These are phyloP conservation scores for Porphyrio hochstetteri DNA, from an alignment of 2,113 vertebrate species.

Conservation along the genomic window DNA sequence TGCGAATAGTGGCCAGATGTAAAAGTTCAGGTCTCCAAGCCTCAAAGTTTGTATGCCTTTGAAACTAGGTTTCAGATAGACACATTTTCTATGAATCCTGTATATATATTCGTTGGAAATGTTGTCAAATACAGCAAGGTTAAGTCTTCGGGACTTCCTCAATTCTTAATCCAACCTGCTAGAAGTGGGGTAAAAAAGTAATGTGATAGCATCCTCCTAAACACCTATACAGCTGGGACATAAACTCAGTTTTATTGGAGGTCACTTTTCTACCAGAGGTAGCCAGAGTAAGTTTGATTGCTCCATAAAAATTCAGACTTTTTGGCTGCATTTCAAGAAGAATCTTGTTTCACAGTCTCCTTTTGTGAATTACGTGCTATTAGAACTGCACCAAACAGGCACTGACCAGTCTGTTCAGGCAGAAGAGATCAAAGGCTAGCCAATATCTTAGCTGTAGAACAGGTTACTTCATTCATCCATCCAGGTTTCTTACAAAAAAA, in stretches of 20 bases:
- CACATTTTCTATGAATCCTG: neutral
- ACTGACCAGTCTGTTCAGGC: neutral
- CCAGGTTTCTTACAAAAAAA: neutral
- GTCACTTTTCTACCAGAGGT: neutral
- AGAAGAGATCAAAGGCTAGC: neutral
- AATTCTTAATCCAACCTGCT: neutral
- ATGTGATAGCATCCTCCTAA: neutral
- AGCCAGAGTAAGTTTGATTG: neutral
- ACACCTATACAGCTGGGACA: neutral
- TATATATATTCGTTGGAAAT: neutral
- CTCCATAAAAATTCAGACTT: neutral
- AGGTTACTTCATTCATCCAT: neutral
- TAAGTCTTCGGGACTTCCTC: neutral
- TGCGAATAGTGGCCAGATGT: neutral
- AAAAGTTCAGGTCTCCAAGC: neutral
- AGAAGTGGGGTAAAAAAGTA: neutral
- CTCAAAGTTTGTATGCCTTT: neutral
- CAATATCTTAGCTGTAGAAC: neutral
- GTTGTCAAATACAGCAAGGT: neutral
- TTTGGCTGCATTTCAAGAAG: conserved; percentile 13
- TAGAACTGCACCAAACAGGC: neutral
- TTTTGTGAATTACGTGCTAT: neutral
- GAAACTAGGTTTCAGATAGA: neutral
- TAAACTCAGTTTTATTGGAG: conserved; percentile 27
- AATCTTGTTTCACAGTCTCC: neutral